Evolutionary conservation across 2,797 vertebrate species (phyloP).

Genomic region (Bradypodion pumilum): DNA sequence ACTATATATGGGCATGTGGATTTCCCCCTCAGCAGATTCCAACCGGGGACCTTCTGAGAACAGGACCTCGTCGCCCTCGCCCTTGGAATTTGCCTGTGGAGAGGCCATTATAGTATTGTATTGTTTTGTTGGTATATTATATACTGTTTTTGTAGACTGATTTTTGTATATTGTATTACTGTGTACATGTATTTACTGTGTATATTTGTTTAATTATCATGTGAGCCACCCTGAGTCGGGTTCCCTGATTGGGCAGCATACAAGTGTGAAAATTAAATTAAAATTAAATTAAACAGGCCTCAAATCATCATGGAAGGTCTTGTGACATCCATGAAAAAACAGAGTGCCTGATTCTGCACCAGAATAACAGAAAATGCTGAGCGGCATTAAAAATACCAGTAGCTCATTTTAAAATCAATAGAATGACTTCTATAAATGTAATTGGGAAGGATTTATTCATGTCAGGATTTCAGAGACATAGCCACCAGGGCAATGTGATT

Average conservation of each 20-base stretch:
- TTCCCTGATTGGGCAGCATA: too few relatives aligned
- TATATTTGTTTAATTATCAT: too few relatives aligned
- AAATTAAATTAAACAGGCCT: too few relatives aligned
- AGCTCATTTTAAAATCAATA: slow-evolving; percentile 1
- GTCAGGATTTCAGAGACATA: slow-evolving; percentile 3
- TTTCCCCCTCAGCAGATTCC: not conserved
- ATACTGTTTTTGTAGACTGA: too few relatives aligned
- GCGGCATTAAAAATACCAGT: not conserved
- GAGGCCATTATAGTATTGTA: too few relatives aligned
- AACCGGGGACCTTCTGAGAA: not conserved
- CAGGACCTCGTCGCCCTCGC: too few relatives aligned
- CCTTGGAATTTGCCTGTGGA: too few relatives aligned
- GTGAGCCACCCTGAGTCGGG: too few relatives aligned
- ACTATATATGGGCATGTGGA: not conserved
- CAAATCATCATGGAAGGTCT: not conserved
- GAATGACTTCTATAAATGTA: not conserved
- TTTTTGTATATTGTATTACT: too few relatives aligned
- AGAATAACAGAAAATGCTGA: not conserved
- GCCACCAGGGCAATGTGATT: not conserved
- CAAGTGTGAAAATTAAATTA: too few relatives aligned
- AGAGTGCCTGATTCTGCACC: not conserved
- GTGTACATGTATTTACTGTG: too few relatives aligned
- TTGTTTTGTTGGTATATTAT: too few relatives aligned
- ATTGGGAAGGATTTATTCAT: not conserved
- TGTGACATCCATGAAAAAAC: not conserved